Evolutionary conservation across 1,140 invertebrate species (phyloP).

Genomic region (Tyrophagus putrescentiae): DNA sequence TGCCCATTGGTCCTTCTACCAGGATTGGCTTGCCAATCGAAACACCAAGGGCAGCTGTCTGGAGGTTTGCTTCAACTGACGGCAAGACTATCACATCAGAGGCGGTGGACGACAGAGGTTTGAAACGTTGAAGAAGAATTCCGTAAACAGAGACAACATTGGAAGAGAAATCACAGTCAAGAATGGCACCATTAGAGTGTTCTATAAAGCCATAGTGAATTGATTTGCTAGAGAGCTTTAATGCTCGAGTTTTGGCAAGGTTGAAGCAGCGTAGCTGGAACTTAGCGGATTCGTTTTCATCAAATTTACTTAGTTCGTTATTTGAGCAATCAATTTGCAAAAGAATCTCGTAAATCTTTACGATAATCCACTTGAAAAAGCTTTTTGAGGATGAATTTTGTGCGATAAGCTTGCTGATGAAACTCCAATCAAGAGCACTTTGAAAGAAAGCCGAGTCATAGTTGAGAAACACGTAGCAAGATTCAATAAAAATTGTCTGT

Average conservation of each 20-base stretch:
- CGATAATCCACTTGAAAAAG: slow-evolving; percentile 9
- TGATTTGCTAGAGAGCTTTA: not conserved
- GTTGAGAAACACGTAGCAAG: not conserved
- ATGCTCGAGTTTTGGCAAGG: not conserved
- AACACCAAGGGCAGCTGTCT: slow-evolving; percentile 36
- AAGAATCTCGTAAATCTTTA: slow-evolving; percentile 16
- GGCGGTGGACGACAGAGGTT: not conserved
- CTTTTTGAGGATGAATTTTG: not conserved
- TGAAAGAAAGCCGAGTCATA: slow-evolving; percentile 16
- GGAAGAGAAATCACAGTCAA: slow-evolving; percentile 22
- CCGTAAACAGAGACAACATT: slow-evolving; percentile 25
- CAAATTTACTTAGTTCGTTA: not conserved
- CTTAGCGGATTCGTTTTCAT: not conserved
- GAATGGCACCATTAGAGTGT: not conserved
- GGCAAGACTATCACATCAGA: slow-evolving; percentile 30
- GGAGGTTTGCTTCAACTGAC: slow-evolving; percentile 30
- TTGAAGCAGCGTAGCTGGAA: slow-evolving; percentile 9
- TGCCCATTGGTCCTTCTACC: slow-evolving; percentile 76
- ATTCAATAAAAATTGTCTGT: not conserved
- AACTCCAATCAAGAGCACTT: slow-evolving; percentile 14
- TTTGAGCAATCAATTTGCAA: not conserved
- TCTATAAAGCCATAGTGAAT: not conserved
- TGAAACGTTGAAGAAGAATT: slow-evolving; percentile 21
- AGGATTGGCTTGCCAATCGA: slow-evolving; percentile 58
- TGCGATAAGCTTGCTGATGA: not conserved